phyloP scores from a whole-genome alignment of 2,113 vertebrate species.

The Orcinus orca region DNA sequence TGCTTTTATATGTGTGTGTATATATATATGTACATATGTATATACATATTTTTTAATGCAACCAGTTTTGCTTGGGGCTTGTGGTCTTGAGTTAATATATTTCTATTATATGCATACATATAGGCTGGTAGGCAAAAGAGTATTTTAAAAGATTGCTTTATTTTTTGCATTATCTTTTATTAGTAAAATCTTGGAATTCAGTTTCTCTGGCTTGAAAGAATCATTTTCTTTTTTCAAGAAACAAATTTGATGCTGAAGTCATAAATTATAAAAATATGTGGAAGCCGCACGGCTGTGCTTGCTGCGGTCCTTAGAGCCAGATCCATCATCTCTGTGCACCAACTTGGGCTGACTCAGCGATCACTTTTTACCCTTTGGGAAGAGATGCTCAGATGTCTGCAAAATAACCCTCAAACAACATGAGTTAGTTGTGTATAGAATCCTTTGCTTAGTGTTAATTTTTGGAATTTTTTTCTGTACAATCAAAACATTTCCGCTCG shows the following conservation, averaged over 20 bases:
- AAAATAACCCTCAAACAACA: background rate
- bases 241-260: slow-evolving; percentile 26
- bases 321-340: background rate
- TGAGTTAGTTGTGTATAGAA: background rate
- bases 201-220: slow-evolving; percentile 3
- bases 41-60: background rate
- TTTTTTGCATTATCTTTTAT: slow-evolving; percentile 31
- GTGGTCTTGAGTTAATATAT: slow-evolving; percentile 32
- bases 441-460: background rate
- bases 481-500: background rate
- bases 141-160: slow-evolving; percentile 29
- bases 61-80: slow-evolving; percentile 24
- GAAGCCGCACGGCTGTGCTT: background rate
- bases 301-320: background rate
- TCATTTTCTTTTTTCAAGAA: slow-evolving; percentile 13
- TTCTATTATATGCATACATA: background rate
- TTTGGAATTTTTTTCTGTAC: background rate
- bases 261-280: slow-evolving; percentile 40
- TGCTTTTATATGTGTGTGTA: background rate
- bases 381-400: background rate
- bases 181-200: slow-evolving; percentile 43
- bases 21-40: background rate
- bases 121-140: background rate
- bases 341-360: background rate
- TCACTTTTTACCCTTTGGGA: background rate